These are phyloP conservation scores for Apodemus agrarius DNA, from an alignment of 2,797 vertebrate species.

Conservation along the genomic window DNA sequence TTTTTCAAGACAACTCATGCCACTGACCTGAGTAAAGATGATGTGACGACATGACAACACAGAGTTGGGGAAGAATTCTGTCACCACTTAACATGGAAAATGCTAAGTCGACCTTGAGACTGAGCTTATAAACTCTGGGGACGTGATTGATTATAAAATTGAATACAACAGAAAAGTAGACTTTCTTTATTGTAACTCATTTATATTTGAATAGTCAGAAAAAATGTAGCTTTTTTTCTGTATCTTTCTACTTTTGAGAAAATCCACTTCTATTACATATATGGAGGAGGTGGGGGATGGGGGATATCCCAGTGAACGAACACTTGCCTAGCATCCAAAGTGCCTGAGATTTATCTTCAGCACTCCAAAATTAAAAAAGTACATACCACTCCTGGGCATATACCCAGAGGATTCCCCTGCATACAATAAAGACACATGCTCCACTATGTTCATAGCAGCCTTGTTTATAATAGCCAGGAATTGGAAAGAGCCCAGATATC, in stretches of 20 bases:
- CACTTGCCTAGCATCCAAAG: neutral
- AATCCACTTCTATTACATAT: neutral
- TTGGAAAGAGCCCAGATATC: no score
- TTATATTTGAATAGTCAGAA: constrained; percentile 12
- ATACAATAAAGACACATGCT: no score
- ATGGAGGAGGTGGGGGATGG: neutral
- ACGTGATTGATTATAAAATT: constrained; percentile 8
- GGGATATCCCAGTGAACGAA: neutral
- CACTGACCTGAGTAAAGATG: neutral
- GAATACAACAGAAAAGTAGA: neutral
- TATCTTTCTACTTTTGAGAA: constrained; percentile 40
- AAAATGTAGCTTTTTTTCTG: constrained; percentile 11
- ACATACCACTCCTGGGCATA: no score
- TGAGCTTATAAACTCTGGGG: neutral
- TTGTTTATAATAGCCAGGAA: no score
- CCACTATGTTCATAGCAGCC: no score
- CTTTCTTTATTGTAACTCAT: neutral
- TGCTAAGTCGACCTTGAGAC: neutral
- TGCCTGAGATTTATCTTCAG: neutral
- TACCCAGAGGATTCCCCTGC: no score
- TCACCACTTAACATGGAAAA: constrained; percentile 2
- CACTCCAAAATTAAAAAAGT: neutral
- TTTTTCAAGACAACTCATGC: neutral
- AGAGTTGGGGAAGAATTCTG: neutral
- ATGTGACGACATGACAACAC: neutral